Evolutionary conservation across 23 tunicate genomes (phyloP).

Genomic region (Botrylloides violaceus): DNA sequence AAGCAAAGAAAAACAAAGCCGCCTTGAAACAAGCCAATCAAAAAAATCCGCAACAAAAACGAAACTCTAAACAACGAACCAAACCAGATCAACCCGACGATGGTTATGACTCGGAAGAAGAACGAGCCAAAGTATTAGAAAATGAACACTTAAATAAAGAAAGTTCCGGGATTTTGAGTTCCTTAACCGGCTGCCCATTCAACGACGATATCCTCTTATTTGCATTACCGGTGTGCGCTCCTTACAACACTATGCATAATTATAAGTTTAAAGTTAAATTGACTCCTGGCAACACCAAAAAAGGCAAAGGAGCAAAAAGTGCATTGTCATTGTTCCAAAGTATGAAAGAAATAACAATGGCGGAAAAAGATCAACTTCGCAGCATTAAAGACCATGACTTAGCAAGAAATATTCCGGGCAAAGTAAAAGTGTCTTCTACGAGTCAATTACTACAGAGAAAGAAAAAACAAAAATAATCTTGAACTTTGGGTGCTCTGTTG

Average conservation of each 20-base stretch:
- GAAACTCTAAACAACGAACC: not conserved
- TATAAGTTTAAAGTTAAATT: constrained; percentile 94
- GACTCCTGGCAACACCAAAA: constrained; percentile 87
- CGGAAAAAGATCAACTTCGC: constrained; percentile 76
- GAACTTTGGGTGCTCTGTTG: not conserved
- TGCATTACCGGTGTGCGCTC: constrained; percentile 86
- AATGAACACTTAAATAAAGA: constrained; percentile 53
- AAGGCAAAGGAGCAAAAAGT: constrained; percentile 86
- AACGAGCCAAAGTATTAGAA: constrained; percentile 42
- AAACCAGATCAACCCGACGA: not conserved
- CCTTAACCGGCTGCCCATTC: constrained; percentile 76
- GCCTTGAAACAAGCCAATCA: not conserved
- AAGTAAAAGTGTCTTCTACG: constrained; percentile 87
- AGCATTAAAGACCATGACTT: constrained; percentile 93
- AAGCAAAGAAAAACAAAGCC: constrained; percentile 2
- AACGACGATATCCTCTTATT: constrained; percentile 69
- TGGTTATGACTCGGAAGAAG: constrained; percentile 61
- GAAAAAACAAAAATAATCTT: constrained; percentile 26
- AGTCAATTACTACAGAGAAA: constrained; percentile 39
- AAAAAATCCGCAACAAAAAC: constrained; percentile 2
- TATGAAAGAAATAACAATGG: constrained; percentile 39
- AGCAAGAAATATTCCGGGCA: constrained; percentile 89
- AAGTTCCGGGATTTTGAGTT: constrained; percentile 45
- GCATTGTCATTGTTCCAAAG: constrained; percentile 68
- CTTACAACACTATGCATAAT: constrained; percentile 76